Percentiles rank a stretch among this genome's conserved stretches.
phyloP scores from a whole-genome alignment of 2,113 vertebrate species.

The Corythoichthys intestinalis region DNA sequence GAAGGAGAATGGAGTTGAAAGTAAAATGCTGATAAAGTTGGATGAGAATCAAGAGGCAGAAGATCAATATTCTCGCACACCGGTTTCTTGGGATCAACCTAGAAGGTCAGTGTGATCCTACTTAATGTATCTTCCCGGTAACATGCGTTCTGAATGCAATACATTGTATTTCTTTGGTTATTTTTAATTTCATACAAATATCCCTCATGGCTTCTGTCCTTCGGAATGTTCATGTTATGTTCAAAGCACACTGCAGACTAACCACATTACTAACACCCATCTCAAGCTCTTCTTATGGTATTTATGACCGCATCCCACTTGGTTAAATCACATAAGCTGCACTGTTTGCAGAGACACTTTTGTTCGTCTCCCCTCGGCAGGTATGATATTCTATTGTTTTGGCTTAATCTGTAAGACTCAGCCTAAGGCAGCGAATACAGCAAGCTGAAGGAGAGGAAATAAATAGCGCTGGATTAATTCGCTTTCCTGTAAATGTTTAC shows the following conservation, averaged over 20 bases:
- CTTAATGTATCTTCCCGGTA: constrained; percentile 11
- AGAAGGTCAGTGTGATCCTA: constrained; percentile 56
- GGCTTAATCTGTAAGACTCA: constrained; percentile 44
- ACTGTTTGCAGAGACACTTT: constrained; percentile 26
- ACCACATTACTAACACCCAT: constrained; percentile 5
- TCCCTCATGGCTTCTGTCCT: constrained; percentile 21
- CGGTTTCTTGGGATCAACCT: constrained; percentile 53
- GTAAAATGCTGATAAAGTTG: constrained; percentile 31
- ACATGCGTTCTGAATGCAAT: constrained; percentile 7
- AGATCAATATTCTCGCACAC: constrained; percentile 16
- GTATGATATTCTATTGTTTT: constrained; percentile 45
- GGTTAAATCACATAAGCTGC: constrained; percentile 46
- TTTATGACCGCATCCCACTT: constrained; percentile 24
- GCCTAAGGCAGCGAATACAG: constrained; percentile 15
- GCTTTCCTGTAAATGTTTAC: constrained; percentile 20
- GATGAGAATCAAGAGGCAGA: constrained; percentile 33
- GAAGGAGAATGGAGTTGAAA: constrained; percentile 15
- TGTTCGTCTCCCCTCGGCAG: constrained; percentile 28
- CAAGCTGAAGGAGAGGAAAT: constrained; percentile 10
- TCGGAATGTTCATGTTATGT: constrained; percentile 24
- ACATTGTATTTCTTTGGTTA: constrained; percentile 6
- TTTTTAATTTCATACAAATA: background rate
- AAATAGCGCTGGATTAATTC: constrained; percentile 29
- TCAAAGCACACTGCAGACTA: constrained; percentile 26
- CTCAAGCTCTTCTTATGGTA: constrained; percentile 35